phyloP scores from a whole-genome alignment of 1,140 invertebrate species.

The Acromyrmex echinatior region DNA sequence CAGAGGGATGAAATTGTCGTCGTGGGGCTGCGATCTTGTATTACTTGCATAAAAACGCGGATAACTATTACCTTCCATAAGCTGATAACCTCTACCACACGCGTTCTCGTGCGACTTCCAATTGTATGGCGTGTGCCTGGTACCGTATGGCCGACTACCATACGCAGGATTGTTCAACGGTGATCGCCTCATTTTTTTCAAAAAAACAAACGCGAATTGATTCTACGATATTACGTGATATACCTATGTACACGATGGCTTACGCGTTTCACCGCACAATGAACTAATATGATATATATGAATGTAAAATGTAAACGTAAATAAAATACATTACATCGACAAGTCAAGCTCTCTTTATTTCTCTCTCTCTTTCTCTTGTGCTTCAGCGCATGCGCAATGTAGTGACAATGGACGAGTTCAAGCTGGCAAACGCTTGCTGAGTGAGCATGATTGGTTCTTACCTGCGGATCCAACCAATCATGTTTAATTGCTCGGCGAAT shows the following conservation, averaged over 20 bases:
- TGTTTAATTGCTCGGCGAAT: no score
- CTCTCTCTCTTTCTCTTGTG: no score
- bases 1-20: slow-evolving; percentile 78
- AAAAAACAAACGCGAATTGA: background rate
- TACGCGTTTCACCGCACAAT: no score
- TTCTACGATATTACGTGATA: background rate
- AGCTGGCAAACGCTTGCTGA: no score
- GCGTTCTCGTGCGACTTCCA: slow-evolving; percentile 63
- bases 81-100: slow-evolving; percentile 68
- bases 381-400: no score
- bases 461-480: no score
- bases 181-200: slow-evolving; percentile 77
- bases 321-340: no score
- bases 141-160: slow-evolving; percentile 36
- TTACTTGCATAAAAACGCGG: background rate
- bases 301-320: no score
- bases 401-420: no score
- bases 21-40: slow-evolving; percentile 2
- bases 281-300: no score
- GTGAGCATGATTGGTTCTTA: no score
- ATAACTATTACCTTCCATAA: slow-evolving; percentile 44
- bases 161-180: slow-evolving; percentile 75
- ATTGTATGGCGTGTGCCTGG: slow-evolving; percentile 36
- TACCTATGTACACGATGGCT: background rate
- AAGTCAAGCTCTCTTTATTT: no score